These are phyloP conservation scores for Poecilia latipinna DNA, from an alignment of 2,113 vertebrate species.

Conservation along the genomic window DNA sequence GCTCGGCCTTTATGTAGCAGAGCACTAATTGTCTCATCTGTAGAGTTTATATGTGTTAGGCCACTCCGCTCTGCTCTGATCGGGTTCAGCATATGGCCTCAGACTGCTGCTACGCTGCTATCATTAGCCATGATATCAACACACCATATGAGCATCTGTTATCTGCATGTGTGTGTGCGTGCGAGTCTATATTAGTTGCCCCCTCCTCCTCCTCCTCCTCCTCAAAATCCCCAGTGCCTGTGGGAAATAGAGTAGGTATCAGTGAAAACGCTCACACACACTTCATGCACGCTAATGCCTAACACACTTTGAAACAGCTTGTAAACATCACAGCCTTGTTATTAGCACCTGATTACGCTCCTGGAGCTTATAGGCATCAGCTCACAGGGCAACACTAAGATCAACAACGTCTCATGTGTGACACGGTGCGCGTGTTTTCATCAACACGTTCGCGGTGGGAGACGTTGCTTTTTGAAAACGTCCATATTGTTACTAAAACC, in stretches of 20 bases:
- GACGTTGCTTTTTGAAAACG: constrained; percentile 37
- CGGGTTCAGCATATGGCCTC: constrained; percentile 71
- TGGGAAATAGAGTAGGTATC: constrained; percentile 40
- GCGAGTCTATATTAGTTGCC: constrained; percentile 57
- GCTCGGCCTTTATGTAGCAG: constrained; percentile 24
- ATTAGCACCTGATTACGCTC: constrained; percentile 73
- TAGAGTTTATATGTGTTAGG: constrained; percentile 61
- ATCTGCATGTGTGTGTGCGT: constrained; percentile 24
- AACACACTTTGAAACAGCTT: constrained; percentile 60
- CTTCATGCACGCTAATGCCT: constrained; percentile 14
- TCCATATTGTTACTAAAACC: constrained; percentile 30
- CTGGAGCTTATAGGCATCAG: constrained; percentile 46
- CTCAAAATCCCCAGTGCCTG: constrained; percentile 33
- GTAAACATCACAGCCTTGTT: constrained; percentile 72
- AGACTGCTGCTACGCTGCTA: constrained; percentile 51
- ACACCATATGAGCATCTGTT: constrained; percentile 62
- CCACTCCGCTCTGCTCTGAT: constrained; percentile 60
- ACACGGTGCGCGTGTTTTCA: constrained; percentile 3
- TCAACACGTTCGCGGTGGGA: constrained; percentile 20
- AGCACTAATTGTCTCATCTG: constrained; percentile 61
- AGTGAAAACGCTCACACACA: constrained; percentile 24
- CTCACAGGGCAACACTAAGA: constrained; percentile 58
- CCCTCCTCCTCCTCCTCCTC: background rate
- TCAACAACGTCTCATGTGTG: constrained; percentile 40
- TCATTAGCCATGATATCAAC: constrained; percentile 65